Percentiles rank a stretch among this genome's conserved stretches.
Conservation (phyloP, 2,797 vertebrate genomes). For the Megaceryle alcyon region DNA sequence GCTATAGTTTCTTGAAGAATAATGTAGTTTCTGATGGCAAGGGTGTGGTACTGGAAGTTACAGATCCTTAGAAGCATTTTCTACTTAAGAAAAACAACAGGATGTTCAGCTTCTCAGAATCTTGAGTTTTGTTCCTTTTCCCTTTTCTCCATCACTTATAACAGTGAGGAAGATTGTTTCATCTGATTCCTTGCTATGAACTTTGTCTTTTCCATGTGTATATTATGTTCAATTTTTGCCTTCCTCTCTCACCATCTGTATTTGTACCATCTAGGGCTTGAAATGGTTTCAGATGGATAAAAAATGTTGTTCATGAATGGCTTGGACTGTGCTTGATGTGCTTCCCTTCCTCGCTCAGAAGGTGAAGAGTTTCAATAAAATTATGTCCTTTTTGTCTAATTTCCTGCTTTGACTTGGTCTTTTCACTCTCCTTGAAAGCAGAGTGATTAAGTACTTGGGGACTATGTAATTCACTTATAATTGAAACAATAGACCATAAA, state of each 20-base stretch:
- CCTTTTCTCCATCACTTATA: neutral
- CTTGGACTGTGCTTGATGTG: neutral
- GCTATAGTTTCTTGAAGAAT: neutral
- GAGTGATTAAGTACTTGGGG: constrained; percentile 56
- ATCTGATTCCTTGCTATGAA: neutral
- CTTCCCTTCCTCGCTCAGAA: constrained; percentile 1
- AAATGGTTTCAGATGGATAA: neutral
- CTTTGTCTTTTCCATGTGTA: neutral
- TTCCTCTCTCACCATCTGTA: neutral
- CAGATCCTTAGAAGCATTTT: neutral
- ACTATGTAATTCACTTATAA: constrained; percentile 71
- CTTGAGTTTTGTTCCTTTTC: neutral
- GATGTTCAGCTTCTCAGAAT: neutral
- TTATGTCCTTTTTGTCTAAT: constrained; percentile 3
- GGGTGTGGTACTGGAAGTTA: fast-evolving
- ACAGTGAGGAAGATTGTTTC: neutral
- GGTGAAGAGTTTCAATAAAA: constrained; percentile 43
- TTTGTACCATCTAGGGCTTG: neutral
- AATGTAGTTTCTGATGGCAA: fast-evolving
- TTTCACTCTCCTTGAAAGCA: constrained; percentile 68
- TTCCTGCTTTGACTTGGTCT: constrained; percentile 48
- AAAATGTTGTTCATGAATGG: neutral
- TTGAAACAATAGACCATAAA: constrained; percentile 71
- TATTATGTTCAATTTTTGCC: neutral
- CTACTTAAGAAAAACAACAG: neutral